Conservation (phyloP, 2,113 vertebrate species). For the Cisticola juncidis region DNA sequence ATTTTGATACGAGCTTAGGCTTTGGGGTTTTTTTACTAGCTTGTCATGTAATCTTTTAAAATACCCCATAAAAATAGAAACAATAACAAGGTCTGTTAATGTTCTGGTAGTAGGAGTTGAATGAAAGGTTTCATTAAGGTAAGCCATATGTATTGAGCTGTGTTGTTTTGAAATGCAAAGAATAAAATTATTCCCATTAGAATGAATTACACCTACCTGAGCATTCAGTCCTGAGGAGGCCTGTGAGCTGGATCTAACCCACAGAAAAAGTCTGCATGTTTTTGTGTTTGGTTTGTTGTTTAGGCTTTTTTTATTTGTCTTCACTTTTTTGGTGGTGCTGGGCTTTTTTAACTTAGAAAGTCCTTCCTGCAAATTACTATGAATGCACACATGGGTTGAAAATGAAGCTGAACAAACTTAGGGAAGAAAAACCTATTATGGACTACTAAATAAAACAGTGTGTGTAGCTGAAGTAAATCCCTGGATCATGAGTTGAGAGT, state of each 20-base stretch:
- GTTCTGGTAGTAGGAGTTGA: background rate
- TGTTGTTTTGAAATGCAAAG: background rate
- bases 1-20: background rate
- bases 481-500: background rate
- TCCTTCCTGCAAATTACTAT: background rate
- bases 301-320: background rate
- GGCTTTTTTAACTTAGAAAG: background rate
- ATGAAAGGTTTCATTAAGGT: background rate
- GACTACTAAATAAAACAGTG: background rate
- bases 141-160: background rate
- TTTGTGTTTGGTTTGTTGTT: background rate
- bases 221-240: background rate
- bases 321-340: background rate
- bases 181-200: background rate
- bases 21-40: background rate
- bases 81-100: background rate
- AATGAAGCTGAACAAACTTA: background rate
- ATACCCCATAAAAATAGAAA: background rate
- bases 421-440: background rate
- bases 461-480: background rate
- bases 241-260: background rate
- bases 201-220: background rate
- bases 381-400: background rate
- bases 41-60: background rate
- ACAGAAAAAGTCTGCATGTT: background rate